Evolutionary conservation across 2,113 vertebrate genomes (phyloP), one percentile per base, ranked within the genome.

Genomic region (Mesitornis unicolor): DNA sequence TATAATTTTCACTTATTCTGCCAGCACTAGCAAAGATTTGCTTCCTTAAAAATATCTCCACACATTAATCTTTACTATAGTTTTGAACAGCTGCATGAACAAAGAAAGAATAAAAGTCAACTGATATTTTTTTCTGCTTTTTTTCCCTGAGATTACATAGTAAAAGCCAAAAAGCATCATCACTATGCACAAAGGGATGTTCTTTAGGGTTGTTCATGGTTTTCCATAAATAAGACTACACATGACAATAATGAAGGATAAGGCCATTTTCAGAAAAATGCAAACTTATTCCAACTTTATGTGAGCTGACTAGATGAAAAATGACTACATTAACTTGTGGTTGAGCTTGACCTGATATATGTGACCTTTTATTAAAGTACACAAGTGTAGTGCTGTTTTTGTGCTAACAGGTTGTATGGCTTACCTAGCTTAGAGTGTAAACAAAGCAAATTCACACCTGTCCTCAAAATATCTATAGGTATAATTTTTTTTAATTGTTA

Each of bases 71-170:
- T 53, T 59, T n/a, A 48, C 19, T 69, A 53, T 38, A 36, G 16
- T 53, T 79, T 64, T 88, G 22, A 84, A 48, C 43, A 59, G 22
- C 13, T 75, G 11, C 45, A 45, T 21, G 36, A 68, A 56, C 24
- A 82, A 61, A 54, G 26, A 16, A 60, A 84, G 31, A 80, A 59
- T 48, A 75, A 59, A 76, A 16, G 18, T 79, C 29, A 47, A 14
- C 8, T 63, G 47, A 19, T 48, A n/a, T n/a, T 11, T 26, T 24
- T 84, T 36, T 53, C 25, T 33, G 2, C 29, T 47, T 48, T 17
- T 29, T 29, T 2, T 3, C 2, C 5, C 12, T 1, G 2, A n/a
- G 26, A 25, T n/a, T 67, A 18, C 36, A 17, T 21, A 7, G 22
- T 54, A 43, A n/a, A 73, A 50, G 1, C 8, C 11, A 83, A 42